Conservation (phyloP, 2,797 vertebrate species). For the Podargus strigoides region DNA sequence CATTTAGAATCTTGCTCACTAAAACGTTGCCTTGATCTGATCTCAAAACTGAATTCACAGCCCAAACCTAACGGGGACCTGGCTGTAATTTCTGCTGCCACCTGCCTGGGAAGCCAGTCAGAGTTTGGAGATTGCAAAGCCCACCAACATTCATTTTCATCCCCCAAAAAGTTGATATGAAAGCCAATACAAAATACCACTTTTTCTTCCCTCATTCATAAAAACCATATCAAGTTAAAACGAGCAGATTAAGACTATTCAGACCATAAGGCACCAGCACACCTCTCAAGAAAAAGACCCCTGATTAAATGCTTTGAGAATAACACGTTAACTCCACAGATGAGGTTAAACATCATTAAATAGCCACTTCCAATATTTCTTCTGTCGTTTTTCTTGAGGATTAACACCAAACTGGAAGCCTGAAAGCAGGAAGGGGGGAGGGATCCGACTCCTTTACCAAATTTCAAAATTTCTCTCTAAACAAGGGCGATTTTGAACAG, state of each 20-base stretch:
- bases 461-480: background rate
- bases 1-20: background rate
- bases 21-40: background rate
- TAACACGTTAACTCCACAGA: background rate
- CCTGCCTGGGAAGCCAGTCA: background rate
- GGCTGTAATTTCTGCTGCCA: background rate
- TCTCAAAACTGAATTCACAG: background rate
- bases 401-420: background rate
- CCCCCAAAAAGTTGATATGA: background rate
- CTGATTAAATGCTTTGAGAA: background rate
- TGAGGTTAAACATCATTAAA: background rate
- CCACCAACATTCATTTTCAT: background rate
- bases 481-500: background rate
- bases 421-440: background rate
- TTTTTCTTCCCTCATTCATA: background rate
- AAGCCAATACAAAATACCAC: background rate
- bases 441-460: background rate
- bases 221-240: background rate
- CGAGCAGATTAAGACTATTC: background rate
- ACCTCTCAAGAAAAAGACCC: background rate
- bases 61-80: rapidly evolving
- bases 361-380: background rate
- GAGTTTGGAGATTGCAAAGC: background rate
- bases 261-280: background rate
- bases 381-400: background rate